Conservation (phyloP, 2,888 invertebrate genomes). For the Lithophane socia region DNA sequence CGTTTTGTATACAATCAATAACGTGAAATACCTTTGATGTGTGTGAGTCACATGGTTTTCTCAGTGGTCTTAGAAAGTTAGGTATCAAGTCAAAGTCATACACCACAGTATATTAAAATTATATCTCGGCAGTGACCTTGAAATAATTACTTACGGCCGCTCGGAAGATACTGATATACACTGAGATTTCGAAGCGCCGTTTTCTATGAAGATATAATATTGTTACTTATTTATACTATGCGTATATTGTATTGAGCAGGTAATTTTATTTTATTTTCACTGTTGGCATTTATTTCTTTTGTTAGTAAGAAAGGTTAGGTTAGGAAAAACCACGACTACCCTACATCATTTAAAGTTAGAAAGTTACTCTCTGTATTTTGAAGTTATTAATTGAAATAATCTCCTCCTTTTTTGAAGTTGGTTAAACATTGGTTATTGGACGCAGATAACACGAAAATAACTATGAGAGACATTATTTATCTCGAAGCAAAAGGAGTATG, state of each 20-base stretch:
- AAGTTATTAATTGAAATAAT: neutral
- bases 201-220: too few species aligned
- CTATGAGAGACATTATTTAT: neutral
- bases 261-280: neutral
- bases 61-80: neutral
- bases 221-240: too few species aligned
- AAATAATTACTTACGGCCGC: too few species aligned
- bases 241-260: too few species aligned
- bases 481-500: neutral
- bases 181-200: too few species aligned
- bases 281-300: neutral
- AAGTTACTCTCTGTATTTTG: neutral
- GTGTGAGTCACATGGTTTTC: conserved; percentile 3
- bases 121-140: too few species aligned
- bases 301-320: neutral
- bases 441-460: neutral
- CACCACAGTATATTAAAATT: too few species aligned
- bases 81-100: neutral
- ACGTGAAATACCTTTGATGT: neutral
- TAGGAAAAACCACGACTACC: neutral
- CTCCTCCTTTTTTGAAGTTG: too few species aligned
- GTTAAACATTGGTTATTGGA: neutral
- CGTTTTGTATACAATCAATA: conserved; percentile 6
- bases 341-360: too few species aligned
- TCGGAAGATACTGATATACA: too few species aligned